A percentile compares a stretch with the other conserved stretches of the same genome.
Evolutionary conservation across 2,113 vertebrate species (phyloP).

Genomic region (Panthera uncia): DNA sequence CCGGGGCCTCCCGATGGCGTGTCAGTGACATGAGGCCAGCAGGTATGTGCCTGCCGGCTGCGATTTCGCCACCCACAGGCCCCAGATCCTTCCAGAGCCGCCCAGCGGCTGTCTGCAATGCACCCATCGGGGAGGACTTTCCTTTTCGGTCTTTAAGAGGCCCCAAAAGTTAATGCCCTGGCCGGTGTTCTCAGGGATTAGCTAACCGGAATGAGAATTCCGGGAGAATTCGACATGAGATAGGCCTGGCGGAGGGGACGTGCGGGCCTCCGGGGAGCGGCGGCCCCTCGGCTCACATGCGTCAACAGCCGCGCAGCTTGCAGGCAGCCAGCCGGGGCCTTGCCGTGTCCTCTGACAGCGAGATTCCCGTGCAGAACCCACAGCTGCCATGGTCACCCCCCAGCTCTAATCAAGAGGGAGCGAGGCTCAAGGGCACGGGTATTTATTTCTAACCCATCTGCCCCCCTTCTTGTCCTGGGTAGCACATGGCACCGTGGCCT

Average conservation of each 20-base stretch:
- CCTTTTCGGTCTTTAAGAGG: background rate
- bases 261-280: background rate
- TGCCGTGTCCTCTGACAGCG: fast-evolving
- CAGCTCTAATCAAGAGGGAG: fast-evolving
- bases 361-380: fast-evolving
- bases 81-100: background rate
- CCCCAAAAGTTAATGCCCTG: background rate
- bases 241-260: background rate
- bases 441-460: background rate
- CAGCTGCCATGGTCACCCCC: fast-evolving
- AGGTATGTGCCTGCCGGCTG: background rate
- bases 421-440: background rate
- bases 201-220: background rate
- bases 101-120: background rate
- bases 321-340: background rate
- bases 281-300: background rate
- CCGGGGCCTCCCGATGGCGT: background rate
- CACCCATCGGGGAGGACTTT: background rate
- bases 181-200: background rate
- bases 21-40: background rate
- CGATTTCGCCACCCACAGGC: background rate
- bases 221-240: background rate
- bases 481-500: fast-evolving
- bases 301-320: background rate
- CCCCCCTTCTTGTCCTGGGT: fast-evolving